phyloP scores from a whole-genome alignment of 1,140 invertebrate genomes.

The Papilio dardanus region DNA sequence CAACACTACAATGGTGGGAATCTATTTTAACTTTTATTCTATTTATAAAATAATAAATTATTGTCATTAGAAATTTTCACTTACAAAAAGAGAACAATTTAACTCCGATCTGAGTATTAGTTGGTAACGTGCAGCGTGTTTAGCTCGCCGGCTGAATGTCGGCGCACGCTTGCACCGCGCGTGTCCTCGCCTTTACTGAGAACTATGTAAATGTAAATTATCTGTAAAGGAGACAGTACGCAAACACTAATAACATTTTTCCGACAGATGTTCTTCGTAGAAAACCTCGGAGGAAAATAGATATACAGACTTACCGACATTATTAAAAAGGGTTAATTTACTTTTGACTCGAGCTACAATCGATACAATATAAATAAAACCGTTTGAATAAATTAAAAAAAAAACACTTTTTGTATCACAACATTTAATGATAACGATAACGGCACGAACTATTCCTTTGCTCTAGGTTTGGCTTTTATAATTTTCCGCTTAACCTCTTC shows the following conservation, averaged over 20 bases:
- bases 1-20: not conserved
- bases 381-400: not conserved
- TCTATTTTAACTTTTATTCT: not conserved
- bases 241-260: not conserved
- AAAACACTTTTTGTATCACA: not conserved
- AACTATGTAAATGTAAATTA: not conserved
- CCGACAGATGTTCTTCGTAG: not conserved
- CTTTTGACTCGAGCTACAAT: not conserved
- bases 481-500: conserved; percentile 66
- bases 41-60: not conserved
- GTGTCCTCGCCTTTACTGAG: not conserved
- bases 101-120: not conserved
- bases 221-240: not conserved
- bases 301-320: not conserved
- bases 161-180: too few species aligned
- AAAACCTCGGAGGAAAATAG: not conserved
- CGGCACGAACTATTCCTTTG: conserved; percentile 37
- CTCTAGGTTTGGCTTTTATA: conserved; percentile 54
- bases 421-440: not conserved
- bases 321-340: not conserved
- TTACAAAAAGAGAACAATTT: not conserved
- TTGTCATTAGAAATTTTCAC: not conserved
- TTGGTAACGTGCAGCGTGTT: not conserved
- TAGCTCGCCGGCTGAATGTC: not conserved
- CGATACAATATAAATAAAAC: not conserved